Evolutionary conservation across 2,113 vertebrate genomes (phyloP).

Genomic region (Propithecus coquereli): DNA sequence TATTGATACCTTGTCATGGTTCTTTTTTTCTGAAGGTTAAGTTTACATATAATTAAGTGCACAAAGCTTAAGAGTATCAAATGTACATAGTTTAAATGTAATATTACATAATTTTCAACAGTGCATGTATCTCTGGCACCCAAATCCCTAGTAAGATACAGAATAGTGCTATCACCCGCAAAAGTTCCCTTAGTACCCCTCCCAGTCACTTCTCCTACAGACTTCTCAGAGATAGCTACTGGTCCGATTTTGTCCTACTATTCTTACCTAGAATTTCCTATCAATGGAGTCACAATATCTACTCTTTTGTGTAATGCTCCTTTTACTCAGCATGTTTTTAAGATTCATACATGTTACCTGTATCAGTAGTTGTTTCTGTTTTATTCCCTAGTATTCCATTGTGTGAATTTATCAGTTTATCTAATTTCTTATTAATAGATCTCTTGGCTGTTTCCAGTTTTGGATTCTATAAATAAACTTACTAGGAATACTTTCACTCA

Average conservation of each 20-base stretch:
- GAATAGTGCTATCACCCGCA: neutral
- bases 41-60: neutral
- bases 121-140: neutral
- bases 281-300: neutral
- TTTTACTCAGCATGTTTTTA: neutral
- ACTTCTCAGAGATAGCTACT: neutral
- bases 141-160: neutral
- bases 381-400: neutral
- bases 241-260: neutral
- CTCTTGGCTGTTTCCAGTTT: neutral
- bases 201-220: neutral
- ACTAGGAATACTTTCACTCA: neutral
- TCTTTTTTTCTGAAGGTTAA: neutral
- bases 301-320: neutral
- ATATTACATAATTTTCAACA: neutral
- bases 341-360: neutral
- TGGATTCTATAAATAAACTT: neutral
- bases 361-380: neutral
- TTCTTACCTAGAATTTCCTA: neutral
- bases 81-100: neutral
- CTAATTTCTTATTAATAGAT: neutral
- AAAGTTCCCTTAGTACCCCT: neutral
- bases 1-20: neutral
- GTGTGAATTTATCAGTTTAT: neutral
- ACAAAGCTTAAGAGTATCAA: neutral